These are phyloP conservation scores for Ceratotherium simum DNA, from an alignment of 2,113 vertebrate species.

Conservation along the genomic window DNA sequence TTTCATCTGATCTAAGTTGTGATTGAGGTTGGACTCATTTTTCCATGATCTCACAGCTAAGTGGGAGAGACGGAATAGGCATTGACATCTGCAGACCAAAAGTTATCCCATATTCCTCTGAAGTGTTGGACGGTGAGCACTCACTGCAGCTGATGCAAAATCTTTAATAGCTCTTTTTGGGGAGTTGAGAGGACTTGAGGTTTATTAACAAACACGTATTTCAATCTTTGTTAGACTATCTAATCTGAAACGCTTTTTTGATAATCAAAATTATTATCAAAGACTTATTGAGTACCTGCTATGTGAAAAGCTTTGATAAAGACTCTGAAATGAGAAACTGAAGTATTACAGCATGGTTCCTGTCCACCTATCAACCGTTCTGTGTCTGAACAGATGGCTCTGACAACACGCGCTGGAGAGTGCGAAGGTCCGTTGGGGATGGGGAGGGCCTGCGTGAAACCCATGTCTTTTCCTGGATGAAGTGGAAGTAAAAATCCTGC, in stretches of 20 bases:
- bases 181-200: fast-evolving
- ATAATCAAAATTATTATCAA: neutral
- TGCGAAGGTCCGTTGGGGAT: fast-evolving
- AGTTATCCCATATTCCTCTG: neutral
- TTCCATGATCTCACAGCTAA: neutral
- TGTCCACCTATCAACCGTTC: neutral
- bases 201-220: neutral
- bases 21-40: neutral
- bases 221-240: neutral
- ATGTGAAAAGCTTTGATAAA: neutral
- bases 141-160: no score
- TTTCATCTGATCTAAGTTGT: neutral
- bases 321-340: neutral
- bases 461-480: neutral
- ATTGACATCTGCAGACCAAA: fast-evolving
- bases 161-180: neutral
- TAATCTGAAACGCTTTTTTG: neutral
- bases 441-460: fast-evolving
- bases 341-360: neutral
- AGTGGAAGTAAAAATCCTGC: neutral
- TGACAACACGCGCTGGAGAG: neutral
- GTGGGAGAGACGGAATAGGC: neutral
- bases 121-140: neutral
- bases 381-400: neutral
- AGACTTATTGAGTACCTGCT: neutral